phyloP scores from a whole-genome alignment of 2,113 vertebrate species.

The Fulica atra region DNA sequence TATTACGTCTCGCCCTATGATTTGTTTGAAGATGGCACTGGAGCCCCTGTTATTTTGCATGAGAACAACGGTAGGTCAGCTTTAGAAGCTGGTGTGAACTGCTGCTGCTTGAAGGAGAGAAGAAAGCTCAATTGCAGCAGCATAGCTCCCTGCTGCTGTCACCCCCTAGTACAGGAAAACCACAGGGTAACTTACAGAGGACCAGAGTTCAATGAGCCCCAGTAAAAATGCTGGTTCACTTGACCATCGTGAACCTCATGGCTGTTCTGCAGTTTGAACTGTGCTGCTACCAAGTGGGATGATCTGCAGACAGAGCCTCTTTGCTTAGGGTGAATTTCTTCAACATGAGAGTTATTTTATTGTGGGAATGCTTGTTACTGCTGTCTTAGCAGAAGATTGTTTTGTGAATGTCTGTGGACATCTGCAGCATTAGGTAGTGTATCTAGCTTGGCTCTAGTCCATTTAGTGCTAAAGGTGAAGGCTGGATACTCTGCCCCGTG shows the following conservation, averaged over 20 bases:
- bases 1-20: constrained; percentile 97
- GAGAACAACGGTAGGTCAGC: constrained; percentile 81
- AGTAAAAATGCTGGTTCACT: neutral
- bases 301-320: neutral
- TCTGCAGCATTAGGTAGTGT: neutral
- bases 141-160: neutral
- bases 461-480: neutral
- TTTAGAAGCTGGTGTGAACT: neutral
- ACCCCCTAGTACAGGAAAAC: neutral
- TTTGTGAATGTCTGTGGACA: accelerated
- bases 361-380: neutral
- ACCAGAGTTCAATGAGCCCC: accelerated
- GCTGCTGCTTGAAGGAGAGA: neutral
- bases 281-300: accelerated
- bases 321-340: neutral
- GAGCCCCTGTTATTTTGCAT: constrained; percentile 82
- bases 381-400: neutral
- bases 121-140: neutral
- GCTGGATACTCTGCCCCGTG: neutral
- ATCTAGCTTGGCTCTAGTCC: neutral
- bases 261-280: neutral
- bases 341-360: neutral
- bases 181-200: neutral
- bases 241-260: accelerated
- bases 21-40: constrained; percentile 89